These are phyloP conservation scores for Platysteira castanea DNA, from an alignment of 2,113 vertebrate species.

Conservation along the genomic window DNA sequence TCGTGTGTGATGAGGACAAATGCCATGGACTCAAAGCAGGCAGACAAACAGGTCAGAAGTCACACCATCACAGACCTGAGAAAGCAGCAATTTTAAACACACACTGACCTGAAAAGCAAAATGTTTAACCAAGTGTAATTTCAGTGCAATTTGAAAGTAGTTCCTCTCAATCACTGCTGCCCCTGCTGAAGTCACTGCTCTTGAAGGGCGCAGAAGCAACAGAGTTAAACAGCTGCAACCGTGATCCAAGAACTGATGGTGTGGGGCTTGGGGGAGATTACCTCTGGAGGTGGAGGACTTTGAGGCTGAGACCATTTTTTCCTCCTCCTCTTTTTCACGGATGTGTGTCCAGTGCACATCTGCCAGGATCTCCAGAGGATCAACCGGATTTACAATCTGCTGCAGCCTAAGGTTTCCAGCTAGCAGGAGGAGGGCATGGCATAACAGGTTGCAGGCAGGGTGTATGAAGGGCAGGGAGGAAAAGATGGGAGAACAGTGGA, in stretches of 20 bases:
- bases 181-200: not conserved
- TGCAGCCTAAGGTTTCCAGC: conserved; percentile 84
- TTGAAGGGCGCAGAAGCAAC: not conserved
- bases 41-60: not conserved
- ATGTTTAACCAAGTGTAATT: not conserved
- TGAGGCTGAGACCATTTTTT: conserved; percentile 70
- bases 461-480: not conserved
- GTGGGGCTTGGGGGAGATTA: conserved; percentile 69
- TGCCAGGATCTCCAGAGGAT: conserved; percentile 83
- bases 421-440: conserved; percentile 51
- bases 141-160: not conserved
- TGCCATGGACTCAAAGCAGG: not conserved
- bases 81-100: not conserved
- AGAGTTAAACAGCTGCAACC: not conserved
- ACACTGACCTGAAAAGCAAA: conserved; percentile 27
- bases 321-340: conserved; percentile 79
- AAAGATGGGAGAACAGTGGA: not conserved
- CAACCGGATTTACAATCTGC: conserved; percentile 79
- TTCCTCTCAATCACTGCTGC: not conserved
- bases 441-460: not conserved
- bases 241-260: not conserved
- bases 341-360: conserved; percentile 82
- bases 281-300: conserved; percentile 85
- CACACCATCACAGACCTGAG: not conserved
- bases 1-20: not conserved